Percentiles rank a stretch among this genome's conserved stretches.
Evolutionary conservation across 2,113 vertebrate genomes (phyloP).

Genomic region (Perca flavescens): DNA sequence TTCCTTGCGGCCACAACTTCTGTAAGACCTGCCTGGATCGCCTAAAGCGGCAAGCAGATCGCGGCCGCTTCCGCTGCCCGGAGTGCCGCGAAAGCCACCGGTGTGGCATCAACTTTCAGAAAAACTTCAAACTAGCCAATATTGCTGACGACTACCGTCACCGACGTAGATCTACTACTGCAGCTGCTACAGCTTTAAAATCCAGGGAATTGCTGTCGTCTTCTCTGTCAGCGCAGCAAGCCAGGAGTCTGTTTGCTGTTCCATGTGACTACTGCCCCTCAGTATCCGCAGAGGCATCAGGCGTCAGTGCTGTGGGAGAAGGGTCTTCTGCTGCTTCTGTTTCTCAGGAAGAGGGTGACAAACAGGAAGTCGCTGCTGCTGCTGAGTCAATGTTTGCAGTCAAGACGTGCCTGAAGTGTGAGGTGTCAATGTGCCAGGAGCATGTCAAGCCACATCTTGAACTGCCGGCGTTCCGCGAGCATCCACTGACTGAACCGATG

Average conservation of each 20-base stretch:
- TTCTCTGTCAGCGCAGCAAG: not conserved
- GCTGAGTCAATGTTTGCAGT: constrained; percentile 53
- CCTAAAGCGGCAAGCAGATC: constrained; percentile 65
- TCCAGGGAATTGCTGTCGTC: constrained; percentile 20
- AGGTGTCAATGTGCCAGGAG: constrained; percentile 85
- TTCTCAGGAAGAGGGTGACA: constrained; percentile 3
- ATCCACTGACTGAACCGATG: constrained; percentile 79
- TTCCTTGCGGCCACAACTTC: constrained; percentile 85
- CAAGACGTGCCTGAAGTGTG: constrained; percentile 85
- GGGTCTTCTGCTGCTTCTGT: not conserved
- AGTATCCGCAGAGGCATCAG: not conserved
- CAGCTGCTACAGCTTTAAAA: constrained; percentile 9
- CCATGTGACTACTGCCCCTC: constrained; percentile 81
- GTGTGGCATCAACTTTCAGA: constrained; percentile 65
- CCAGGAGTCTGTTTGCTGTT: constrained; percentile 13
- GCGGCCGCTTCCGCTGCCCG: constrained; percentile 77
- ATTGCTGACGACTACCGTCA: constrained; percentile 78
- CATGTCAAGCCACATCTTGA: constrained; percentile 83
- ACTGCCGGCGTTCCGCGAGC: constrained; percentile 80
- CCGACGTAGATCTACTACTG: not conserved
- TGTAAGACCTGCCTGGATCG: constrained; percentile 80
- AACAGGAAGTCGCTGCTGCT: not conserved
- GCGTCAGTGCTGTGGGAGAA: not conserved
- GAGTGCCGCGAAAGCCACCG: constrained; percentile 81
- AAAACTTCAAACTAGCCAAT: constrained; percentile 85